Base-by-base conservation (phyloP, 2,113 vertebrate genomes). In the Cottus gobio region DNA sequence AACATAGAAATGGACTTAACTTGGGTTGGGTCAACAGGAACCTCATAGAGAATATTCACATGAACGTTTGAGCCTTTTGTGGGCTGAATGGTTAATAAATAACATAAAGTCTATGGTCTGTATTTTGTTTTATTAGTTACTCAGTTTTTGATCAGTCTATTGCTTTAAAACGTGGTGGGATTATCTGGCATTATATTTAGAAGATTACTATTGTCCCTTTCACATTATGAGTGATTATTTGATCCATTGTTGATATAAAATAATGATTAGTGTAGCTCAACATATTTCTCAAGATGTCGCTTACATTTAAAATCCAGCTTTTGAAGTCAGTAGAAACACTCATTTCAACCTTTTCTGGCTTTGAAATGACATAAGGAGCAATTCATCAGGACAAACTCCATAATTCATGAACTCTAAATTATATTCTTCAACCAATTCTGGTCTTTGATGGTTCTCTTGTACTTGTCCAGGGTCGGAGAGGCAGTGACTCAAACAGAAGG, bases 401-500 rank as follows among this genome's bases (percentile, higher is more conserved):
- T 31, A 34, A 64, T 70, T 48, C 11, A 62, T 65, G 31, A 71
- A 26, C 18, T 57, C 37, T 75, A 34, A 64, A 68, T 82, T 9
- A 18, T 31, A 36, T 75, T 64, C 34, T 26, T 30, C 28, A 58
- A 10, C 20, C n/a, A 13, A 61, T 50, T 82, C 1, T 28, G 66
- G 18, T 22, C 31, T 70, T 24, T 82, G 22, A 80, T 69, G 7
- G 28, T 90, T 79, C 89, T 95, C 65, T 94, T 76, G 92, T 50
- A 83, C 91, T 10, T 94, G 87, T 84, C 3, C 34, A 99, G 97
- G 94, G 95, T 9, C 97, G 97, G 26, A 94, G 97, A 16, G 97
- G 97, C 77, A 99, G 97, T 4, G 97, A 98, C 92, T 96, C 97
- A 0, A 97, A 98, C 92, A 96, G 97, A 88, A 93, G 97, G 76